Evolutionary conservation across 2,113 vertebrate species (phyloP).

Genomic region (Hemicordylus capensis): DNA sequence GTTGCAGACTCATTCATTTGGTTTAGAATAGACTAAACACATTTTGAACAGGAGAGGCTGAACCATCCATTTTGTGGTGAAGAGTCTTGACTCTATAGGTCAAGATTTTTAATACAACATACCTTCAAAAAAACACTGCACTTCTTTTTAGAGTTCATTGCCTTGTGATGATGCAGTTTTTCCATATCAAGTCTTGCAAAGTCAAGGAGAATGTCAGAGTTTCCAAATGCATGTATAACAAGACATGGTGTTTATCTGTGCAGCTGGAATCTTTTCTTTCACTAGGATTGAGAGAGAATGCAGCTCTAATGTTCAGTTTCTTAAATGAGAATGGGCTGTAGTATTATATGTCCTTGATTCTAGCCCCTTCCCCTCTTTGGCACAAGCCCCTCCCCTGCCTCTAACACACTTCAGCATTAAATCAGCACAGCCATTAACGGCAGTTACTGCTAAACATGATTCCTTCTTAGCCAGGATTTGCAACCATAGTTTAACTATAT

Average conservation of each 20-base stretch:
- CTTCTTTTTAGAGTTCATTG: not conserved
- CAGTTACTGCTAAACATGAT: not conserved
- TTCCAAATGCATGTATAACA: not conserved
- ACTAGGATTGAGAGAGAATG: not conserved
- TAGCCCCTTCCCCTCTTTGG: no score
- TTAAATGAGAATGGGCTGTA: not conserved
- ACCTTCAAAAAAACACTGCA: not conserved
- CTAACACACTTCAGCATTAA: not conserved
- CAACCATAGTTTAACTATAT: not conserved
- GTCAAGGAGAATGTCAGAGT: not conserved
- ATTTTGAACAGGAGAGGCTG: not conserved
- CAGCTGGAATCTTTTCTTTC: not conserved
- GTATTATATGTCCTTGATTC: not conserved
- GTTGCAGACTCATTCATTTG: not conserved
- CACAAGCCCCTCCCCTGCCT: no score
- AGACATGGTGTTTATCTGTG: not conserved
- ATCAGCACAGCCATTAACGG: not conserved
- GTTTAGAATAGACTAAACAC: slow-evolving; percentile 27
- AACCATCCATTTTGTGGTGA: not conserved
- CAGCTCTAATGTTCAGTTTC: not conserved
- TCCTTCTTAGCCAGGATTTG: not conserved
- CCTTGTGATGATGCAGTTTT: not conserved
- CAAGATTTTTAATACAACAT: not conserved
- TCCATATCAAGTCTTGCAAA: not conserved
- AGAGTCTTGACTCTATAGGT: not conserved